Base-by-base conservation (phyloP, 2,113 vertebrate genomes). In the Nanorana parkeri region DNA sequence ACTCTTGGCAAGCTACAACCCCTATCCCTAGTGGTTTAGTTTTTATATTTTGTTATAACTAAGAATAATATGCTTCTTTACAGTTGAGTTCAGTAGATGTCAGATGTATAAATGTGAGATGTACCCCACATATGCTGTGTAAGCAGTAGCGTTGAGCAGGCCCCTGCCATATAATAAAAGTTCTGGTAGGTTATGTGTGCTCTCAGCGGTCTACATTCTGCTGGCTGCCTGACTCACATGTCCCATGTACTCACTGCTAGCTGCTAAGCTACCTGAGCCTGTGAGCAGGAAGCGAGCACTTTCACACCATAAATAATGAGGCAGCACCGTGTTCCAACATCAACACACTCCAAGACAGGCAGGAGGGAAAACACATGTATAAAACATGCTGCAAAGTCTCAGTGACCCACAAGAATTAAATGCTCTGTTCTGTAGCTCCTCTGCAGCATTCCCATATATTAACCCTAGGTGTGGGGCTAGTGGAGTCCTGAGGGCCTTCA, bases 261-360 rank as follows among this genome's bases (percentile, higher is more conserved):
- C 60, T 75, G 80, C 63, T 75, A 82, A 75, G 32, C 80, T 75
- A 58, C 20, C 61, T 67, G 51, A 75, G 80, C 61, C 80, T 68
- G 58, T 65, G 80, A 82, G 80, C 69, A 82, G 80, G 71, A 82
- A 75, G 80, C 7, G 51, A 82, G 75, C 41, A 52, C 80, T 82
- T 75, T 82, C 71, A 75, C 80, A 60, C 80, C 71, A 82, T 82
- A 82, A 82, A 82, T 82, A 75, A 75, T 75, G 61, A 82, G 80
- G 80, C 71, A 32, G 26, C n/a, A 28, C 15, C 41, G n/a, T 55
- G 51, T 66, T 82, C 80, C 69, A 63, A 32, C 3, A 47, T 81
- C 47, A 17, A 76, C 28, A 21, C 29, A 6, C 51, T 15, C 66
- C 19, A 21, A 56, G 0, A 65, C 16, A 4, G 19, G 24, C 51